Evolutionary conservation across 2,888 invertebrate species (phyloP), one percentile per base, ranked within the genome.

Genomic region (Campoplex capitator): DNA sequence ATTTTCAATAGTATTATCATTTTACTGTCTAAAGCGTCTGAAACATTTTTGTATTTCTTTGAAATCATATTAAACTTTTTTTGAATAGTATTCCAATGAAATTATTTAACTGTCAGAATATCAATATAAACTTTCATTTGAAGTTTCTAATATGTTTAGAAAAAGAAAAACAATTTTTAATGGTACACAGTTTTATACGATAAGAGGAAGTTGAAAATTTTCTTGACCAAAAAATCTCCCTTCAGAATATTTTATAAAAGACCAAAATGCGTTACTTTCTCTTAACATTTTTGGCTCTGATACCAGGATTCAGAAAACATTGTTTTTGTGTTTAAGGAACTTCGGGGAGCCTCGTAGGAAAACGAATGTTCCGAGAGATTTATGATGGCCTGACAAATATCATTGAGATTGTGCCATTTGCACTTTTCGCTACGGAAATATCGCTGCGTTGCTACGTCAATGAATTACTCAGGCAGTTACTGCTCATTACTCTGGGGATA

Each of bases 391-490:
- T 93, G 62, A 91, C 94, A 68, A 92, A 90, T 82, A 85, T 93
- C 4, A 89, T 91, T 42, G 93, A 94, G 78, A 89, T 94, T 65
- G 88, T 93, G 80, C 93, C 94, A 58, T 90, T 94, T 88, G 93
- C 92, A 71, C 91, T 94, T 84, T 91, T 94, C 82, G 92, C 94
- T 3, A 91, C 91, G 11, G 93, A 94, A 89, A 92, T 94, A 76
- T 89, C 93, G 75, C 87, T 91, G 3, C 91, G 90, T 73, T 92
- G 93, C 85, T 88, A 90, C 16, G 88, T 92, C 56, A 89, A 91
- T 58, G 92, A 93, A 67, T 89, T 90, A 62, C 51, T 93, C 62
- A 91, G 93, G 79, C 90, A 91, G 18, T 81, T 77, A 45, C 74
- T 92, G n/a, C 83, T 94, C 54, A 80, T 94, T 16, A 87, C 91